Evolutionary conservation across 2,797 vertebrate genomes (phyloP).

Genomic region (Sebastiscus albofasciatus): DNA sequence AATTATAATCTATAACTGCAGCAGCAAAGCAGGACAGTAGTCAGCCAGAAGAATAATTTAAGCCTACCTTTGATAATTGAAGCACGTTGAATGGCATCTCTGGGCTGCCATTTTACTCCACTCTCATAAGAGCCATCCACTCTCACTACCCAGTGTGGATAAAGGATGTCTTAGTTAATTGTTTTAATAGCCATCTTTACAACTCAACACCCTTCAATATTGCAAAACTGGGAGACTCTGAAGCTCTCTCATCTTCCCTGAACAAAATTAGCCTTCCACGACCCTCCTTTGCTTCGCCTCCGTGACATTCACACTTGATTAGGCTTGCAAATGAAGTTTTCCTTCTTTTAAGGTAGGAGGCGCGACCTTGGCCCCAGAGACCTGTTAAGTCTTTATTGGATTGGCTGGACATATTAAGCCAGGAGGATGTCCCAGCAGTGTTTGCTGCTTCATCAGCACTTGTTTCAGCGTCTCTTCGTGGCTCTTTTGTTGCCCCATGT

Average conservation of each 20-base stretch:
- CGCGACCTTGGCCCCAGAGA: conserved; percentile 67
- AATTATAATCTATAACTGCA: no score
- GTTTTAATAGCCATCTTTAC: conserved; percentile 68
- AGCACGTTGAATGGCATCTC: conserved; percentile 37
- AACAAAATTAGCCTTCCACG: conserved; percentile 44
- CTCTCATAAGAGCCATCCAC: conserved; percentile 43
- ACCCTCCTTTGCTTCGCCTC: conserved; percentile 32
- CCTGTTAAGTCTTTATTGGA: conserved; percentile 68
- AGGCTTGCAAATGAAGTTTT: conserved; percentile 76
- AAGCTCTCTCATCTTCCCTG: conserved; percentile 42
- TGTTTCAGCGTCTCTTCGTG: conserved; percentile 35
- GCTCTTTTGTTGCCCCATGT: conserved; percentile 37
- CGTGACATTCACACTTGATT: conserved; percentile 73
- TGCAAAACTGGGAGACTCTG: conserved; percentile 44
- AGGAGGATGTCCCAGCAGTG: conserved; percentile 42
- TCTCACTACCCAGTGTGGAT: conserved; percentile 36
- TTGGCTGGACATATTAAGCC: conserved; percentile 59
- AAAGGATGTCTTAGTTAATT: conserved; percentile 67
- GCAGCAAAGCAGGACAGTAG: neutral
- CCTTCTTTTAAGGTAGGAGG: conserved; percentile 61
- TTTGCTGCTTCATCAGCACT: conserved; percentile 59
- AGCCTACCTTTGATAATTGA: conserved; percentile 34
- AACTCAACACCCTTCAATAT: conserved; percentile 32
- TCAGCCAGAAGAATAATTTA: neutral
- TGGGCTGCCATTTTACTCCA: conserved; percentile 52